These are phyloP conservation scores for Pterocles orientalis DNA, from an alignment of 2,113 vertebrate genomes.

Conservation along the genomic window DNA sequence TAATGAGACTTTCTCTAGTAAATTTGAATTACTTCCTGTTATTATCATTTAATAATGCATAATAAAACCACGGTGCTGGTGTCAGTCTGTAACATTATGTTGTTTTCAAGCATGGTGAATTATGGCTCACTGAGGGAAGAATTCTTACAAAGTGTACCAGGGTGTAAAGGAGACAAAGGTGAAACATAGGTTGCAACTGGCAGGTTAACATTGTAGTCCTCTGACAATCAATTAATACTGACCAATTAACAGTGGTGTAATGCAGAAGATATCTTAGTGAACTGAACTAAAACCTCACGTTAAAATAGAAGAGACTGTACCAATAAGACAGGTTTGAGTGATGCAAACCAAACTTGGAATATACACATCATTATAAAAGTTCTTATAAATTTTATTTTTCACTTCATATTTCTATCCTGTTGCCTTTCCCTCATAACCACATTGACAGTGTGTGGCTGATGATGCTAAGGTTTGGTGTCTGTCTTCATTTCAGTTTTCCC, in stretches of 20 bases:
- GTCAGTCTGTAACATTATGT: not conserved
- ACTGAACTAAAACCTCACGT: not conserved
- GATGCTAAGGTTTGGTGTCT: not conserved
- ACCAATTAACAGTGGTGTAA: not conserved
- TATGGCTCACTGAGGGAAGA: not conserved
- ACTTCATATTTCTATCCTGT: not conserved
- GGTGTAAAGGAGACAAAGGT: not conserved
- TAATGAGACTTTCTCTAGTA: not conserved
- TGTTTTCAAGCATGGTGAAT: not conserved
- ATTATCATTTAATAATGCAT: not conserved
- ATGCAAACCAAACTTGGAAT: not conserved
- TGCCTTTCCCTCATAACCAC: not conserved
- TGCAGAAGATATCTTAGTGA: not conserved
- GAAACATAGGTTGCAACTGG: not conserved
- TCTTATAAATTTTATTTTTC: not conserved
- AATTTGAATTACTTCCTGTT: not conserved
- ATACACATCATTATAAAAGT: not conserved
- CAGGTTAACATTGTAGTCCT: not conserved
- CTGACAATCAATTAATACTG: not conserved
- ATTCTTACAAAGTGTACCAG: not conserved
- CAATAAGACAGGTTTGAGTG: not conserved
- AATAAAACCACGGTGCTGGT: not conserved
- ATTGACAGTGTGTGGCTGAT: not conserved
- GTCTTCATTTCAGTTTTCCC: not conserved
- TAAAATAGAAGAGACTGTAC: not conserved